Evolutionary conservation across 2,797 vertebrate species (phyloP), one percentile per base, ranked within the genome.

Genomic region (Oreortyx pictus): DNA sequence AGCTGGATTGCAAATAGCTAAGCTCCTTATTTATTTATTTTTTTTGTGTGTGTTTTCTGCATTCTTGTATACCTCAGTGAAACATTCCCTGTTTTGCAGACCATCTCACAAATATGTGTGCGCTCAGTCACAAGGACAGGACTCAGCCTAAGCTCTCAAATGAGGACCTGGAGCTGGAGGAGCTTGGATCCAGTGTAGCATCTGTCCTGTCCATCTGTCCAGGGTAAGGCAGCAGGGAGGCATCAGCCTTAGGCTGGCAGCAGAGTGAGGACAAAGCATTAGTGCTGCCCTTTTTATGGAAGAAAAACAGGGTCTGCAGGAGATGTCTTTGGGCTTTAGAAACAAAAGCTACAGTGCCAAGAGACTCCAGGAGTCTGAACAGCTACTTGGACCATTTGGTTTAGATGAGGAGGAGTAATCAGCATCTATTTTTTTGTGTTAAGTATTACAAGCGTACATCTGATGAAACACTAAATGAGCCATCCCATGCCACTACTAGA

Each of bases 1-100:
- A 64, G 61, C 46, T 72, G 82, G 88, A 68, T 50, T 59, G 76
- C 79, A 80, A 92, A 52, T 41, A 93, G 65, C 68, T 74, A 73
- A 47, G 49, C 76, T 95, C 24, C 82, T 83, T 78, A 50, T 75
- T 75, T 39, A 70, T 78, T 68, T 64, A 72, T 3, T 1, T 5
- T 1, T 5, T 44, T 78, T 13, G 39, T 39, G 39, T 41, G 14
- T 14, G 13, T 78, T 95, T 88, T 43, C 66, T 5, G 3, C 14
- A 44, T 60, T 74, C 27, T 20, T 24, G 37, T 7, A 27, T 22
- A 44, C 25, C 33, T 60, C 18, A 7, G 43, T 86, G 70, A 86
- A 80, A 33, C 62, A 60, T 49, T 23, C 56, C 44, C 41, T 64
- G 12, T 33, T 78, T 75, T 73, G 62, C 71, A 78, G 52, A 75